These are phyloP conservation scores for Erythrolamprus reginae DNA, from an alignment of 2,113 vertebrate genomes.

Conservation along the genomic window DNA sequence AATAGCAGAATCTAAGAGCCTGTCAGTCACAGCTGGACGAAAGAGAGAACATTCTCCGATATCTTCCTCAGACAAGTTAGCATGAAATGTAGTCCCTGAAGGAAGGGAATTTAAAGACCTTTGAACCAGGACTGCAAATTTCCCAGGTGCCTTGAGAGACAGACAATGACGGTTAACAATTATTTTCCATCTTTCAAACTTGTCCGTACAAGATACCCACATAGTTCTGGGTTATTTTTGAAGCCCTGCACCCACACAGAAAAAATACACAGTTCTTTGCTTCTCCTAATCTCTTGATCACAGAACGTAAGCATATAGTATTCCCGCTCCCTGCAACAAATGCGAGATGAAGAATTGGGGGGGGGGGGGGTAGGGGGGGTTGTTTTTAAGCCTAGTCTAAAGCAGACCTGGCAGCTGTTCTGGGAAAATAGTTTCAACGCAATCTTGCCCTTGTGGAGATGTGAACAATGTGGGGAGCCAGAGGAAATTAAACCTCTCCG, in stretches of 20 bases:
- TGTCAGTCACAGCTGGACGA: too few relatives aligned
- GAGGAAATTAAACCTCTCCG: neutral
- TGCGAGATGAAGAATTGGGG: neutral
- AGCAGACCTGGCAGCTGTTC: neutral
- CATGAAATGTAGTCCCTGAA: neutral
- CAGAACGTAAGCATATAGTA: neutral
- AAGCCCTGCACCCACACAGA: neutral
- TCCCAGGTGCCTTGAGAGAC: neutral
- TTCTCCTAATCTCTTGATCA: conserved; percentile 1
- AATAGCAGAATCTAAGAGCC: neutral
- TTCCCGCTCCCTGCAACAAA: neutral
- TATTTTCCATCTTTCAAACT: neutral
- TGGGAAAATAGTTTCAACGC: neutral
- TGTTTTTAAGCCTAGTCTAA: neutral
- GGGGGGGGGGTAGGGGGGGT: too few relatives aligned
- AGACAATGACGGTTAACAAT: neutral
- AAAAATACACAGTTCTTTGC: neutral
- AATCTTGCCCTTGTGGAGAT: neutral
- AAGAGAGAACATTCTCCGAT: neutral
- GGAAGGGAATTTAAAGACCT: neutral
- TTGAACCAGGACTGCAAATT: neutral
- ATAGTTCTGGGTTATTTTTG: neutral
- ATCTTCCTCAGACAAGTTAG: neutral
- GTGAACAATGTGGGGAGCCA: neutral
- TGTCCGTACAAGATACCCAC: neutral